Base-by-base conservation (phyloP, 2,888 invertebrate genomes). In the Melitaea athalia region DNA sequence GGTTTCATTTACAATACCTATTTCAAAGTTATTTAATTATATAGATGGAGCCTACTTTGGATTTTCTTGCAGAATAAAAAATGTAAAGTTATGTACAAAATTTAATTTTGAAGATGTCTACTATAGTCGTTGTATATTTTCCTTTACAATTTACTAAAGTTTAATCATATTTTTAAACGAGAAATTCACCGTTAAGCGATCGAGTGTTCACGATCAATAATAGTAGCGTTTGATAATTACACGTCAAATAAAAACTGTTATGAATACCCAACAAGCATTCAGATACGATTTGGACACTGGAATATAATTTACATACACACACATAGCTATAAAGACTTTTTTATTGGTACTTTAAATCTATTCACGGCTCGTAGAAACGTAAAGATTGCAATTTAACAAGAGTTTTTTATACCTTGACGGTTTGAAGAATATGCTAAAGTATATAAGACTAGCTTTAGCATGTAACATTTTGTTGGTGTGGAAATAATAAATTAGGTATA, bases 171-270 rank as follows among this genome's bases (percentile, higher is more conserved):
- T 47, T 65, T 42, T 45, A 63, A 62, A 63, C 38, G 43, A 61
- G 57, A 60, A 45, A 68, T 43, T 55, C 12, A 65, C 68, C 65
- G 68, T 66, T 71, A 68, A 53, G 38, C 63, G 60, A 66, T 68
- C 38, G 45, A 68, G 55, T 31, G 12, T 63, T 60, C 14, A 63
- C 60, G 63, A 63, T 50, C 60, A 50, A 24, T 60, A 52, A 59
- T 38, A n/a, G 24, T 45, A n/a, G 24, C 24, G 31, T 59, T 62
- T 59, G 24, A 61, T 64, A 64, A 70, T 68, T 57, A 62, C 43
- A 61, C 17, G 43, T 12, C 65, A n/a, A 33, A 53, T 60, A 60
- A 53, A 66, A 45, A 52, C 14, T 33, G 33, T 3, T 45, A 45
- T 52, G 43, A 14, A 43, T 49, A 47, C 52, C 14, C n/a, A 33